Conservation (phyloP, 2,797 vertebrate genomes). For the Poeciliopsis infans region DNA sequence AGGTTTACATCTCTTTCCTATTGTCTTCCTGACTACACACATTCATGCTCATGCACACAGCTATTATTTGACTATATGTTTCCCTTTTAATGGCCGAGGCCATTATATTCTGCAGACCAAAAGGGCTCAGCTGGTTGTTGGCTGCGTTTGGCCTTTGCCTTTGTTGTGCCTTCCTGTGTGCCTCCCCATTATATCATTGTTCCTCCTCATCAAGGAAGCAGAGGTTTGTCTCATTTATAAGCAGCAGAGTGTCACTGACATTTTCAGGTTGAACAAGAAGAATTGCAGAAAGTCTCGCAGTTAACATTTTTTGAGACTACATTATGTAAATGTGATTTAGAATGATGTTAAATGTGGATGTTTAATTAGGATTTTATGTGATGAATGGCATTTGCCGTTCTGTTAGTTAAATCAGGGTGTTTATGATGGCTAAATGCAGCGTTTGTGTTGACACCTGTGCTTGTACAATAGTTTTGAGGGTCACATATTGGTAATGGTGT, state of each 20-base stretch:
- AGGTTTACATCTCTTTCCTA: conserved; percentile 22
- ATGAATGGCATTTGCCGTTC: background rate
- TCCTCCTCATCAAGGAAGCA: conserved; percentile 58
- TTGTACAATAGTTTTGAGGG: background rate
- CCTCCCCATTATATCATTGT: conserved; percentile 63
- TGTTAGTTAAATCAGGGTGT: too few species aligned
- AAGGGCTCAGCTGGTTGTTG: conserved; percentile 53
- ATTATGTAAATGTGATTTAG: conserved; percentile 9
- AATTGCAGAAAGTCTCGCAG: background rate
- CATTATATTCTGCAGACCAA: conserved; percentile 65
- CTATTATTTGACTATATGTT: conserved; percentile 68
- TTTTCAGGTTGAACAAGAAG: conserved; percentile 19
- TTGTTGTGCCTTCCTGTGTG: conserved; percentile 62
- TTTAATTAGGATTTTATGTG: conserved; percentile 20
- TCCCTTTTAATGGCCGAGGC: conserved; percentile 64
- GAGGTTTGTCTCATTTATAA: conserved; percentile 32
- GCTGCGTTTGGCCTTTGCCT: conserved; percentile 49
- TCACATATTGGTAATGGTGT: background rate
- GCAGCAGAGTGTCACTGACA: conserved; percentile 19
- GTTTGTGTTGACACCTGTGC: background rate
- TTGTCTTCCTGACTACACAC: conserved; percentile 29
- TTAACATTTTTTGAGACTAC: conserved; percentile 7
- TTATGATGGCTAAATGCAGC: background rate
- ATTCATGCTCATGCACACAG: conserved; percentile 36
- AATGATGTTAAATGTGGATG: conserved; percentile 17